Percentiles rank a stretch among this genome's conserved stretches.
These are phyloP conservation scores for Paracentrotus lividus DNA, from an alignment of 53 echinoderm and acorn worm species.

Conservation along the genomic window DNA sequence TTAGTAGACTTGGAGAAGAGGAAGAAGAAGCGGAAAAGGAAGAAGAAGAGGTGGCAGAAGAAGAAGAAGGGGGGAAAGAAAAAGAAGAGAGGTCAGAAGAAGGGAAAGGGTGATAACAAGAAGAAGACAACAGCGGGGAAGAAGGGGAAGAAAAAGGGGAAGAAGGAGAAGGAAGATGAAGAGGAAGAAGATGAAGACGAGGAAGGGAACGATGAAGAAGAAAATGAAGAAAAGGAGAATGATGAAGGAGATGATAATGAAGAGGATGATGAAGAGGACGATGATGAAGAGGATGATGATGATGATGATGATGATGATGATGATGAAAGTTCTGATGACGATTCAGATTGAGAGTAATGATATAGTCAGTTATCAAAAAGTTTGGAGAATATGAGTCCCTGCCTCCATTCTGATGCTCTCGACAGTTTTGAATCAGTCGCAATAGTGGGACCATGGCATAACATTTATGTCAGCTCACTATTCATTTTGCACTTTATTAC, in stretches of 20 bases:
- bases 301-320: no score
- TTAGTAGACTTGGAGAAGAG: neutral
- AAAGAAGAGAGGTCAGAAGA: neutral
- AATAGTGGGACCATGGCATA: no score
- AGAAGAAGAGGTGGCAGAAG: neutral
- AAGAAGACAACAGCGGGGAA: no score
- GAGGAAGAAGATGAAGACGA: neutral
- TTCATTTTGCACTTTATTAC: no score
- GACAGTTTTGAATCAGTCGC: no score
- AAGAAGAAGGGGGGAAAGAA: neutral
- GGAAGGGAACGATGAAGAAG: neutral
- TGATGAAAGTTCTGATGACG: no score
- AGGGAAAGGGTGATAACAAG: neutral
- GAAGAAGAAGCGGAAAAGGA: slow-evolving; percentile 31
- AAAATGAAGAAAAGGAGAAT: neutral
- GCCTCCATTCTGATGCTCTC: no score
- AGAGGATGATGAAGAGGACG: neutral
- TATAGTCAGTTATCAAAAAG: no score
- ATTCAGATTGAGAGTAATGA: neutral
- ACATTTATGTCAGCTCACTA: no score
- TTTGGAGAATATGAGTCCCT: no score
- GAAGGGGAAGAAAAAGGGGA: neutral
- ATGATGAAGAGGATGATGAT: neutral
- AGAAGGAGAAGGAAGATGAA: neutral
- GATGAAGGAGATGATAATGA: neutral